A percentile compares a stretch with the other conserved stretches of the same genome.
phyloP scores from a whole-genome alignment of 2,888 invertebrate species.

The Loripinus fragilis region DNA sequence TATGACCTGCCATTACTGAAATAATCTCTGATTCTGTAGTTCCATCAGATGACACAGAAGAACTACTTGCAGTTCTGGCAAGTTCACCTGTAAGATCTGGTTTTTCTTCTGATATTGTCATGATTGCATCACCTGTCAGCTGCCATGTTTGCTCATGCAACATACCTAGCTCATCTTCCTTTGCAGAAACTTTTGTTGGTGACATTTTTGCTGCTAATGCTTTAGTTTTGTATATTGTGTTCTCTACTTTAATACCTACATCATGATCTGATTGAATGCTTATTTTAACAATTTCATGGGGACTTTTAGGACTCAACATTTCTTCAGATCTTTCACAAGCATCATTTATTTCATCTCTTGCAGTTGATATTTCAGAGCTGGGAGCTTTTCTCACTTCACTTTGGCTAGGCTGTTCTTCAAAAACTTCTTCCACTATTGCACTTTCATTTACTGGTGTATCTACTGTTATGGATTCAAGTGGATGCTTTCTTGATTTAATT shows the following conservation, averaged over 20 bases:
- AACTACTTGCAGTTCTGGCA: conserved; percentile 35
- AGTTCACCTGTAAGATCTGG: conserved; percentile 31
- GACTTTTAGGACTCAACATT: background rate
- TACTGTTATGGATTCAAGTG: background rate
- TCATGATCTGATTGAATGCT: conserved; percentile 47
- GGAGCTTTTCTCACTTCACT: background rate
- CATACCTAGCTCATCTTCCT: background rate
- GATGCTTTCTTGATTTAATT: conserved; percentile 49
- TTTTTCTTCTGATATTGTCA: conserved; percentile 41
- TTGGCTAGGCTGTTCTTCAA: background rate
- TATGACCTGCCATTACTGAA: conserved; percentile 16
- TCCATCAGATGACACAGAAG: conserved; percentile 39
- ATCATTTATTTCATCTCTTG: conserved; percentile 9
- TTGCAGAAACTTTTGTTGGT: background rate
- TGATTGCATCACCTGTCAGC: conserved; percentile 41
- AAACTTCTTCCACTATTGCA: background rate
- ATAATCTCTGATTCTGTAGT: conserved; percentile 38
- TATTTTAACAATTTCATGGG: conserved; percentile 48
- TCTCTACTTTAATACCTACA: conserved; percentile 44
- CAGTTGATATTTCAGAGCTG: background rate
- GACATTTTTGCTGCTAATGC: background rate
- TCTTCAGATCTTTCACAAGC: background rate
- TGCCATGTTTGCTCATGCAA: conserved; percentile 55
- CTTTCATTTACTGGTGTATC: conserved; percentile 7
- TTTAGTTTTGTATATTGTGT: conserved; percentile 27